These are phyloP conservation scores for Hirudinaria manillensis DNA, from an alignment of 2,888 invertebrate genomes.

Conservation along the genomic window DNA sequence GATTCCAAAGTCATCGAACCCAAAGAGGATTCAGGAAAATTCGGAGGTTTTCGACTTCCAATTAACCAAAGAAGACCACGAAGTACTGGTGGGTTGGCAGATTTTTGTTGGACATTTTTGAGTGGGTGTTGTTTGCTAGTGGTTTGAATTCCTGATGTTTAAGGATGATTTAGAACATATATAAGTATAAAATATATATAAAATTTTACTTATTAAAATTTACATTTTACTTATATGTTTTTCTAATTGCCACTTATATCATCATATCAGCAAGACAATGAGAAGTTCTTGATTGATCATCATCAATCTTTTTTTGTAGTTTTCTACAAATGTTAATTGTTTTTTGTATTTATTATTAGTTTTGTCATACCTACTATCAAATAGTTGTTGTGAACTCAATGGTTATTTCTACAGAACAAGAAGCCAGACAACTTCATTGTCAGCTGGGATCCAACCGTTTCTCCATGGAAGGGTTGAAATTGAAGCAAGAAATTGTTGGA, in stretches of 20 bases:
- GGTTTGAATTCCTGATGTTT: neutral
- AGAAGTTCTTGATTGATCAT: too few relatives aligned
- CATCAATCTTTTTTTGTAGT: too few relatives aligned
- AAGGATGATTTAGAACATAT: neutral
- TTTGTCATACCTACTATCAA: too few relatives aligned
- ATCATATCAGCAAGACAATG: too few relatives aligned
- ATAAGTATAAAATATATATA: neutral
- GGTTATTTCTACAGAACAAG: neutral
- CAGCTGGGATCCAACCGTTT: conserved; percentile 24
- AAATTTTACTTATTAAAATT: neutral
- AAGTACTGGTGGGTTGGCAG: conserved; percentile 36
- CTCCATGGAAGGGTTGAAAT: conserved; percentile 23
- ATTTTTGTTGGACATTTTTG: neutral
- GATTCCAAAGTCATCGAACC: conserved; percentile 43
- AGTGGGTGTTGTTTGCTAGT: neutral
- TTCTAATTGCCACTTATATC: too few relatives aligned
- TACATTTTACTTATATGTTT: too few relatives aligned
- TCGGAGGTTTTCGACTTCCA: conserved; percentile 43
- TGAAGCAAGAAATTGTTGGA: too few relatives aligned
- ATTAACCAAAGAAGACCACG: conserved; percentile 42
- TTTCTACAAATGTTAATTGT: too few relatives aligned
- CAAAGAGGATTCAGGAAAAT: conserved; percentile 41
- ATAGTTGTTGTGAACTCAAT: neutral
- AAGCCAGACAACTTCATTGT: conserved; percentile 25
- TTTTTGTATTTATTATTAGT: too few relatives aligned